A percentile compares a stretch with the other conserved stretches of the same genome.
These are phyloP conservation scores for Mythimna impura DNA, from an alignment of 2,888 invertebrate genomes.

Conservation along the genomic window DNA sequence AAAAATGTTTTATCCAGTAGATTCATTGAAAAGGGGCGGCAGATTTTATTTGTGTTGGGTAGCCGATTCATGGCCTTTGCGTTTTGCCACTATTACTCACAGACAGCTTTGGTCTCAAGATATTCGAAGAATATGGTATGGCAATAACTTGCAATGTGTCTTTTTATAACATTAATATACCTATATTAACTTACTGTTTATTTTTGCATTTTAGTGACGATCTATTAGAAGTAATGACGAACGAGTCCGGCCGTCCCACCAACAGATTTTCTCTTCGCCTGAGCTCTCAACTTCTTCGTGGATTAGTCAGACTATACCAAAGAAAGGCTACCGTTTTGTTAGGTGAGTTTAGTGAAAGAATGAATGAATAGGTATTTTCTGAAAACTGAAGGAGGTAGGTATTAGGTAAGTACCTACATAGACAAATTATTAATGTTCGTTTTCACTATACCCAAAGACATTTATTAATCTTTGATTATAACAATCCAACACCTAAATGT, in stretches of 20 bases:
- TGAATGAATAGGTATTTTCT: background rate
- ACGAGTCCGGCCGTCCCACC: constrained; percentile 82
- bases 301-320: constrained; percentile 82
- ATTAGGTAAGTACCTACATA: no score
- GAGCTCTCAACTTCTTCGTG: constrained; percentile 84
- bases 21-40: constrained; percentile 82
- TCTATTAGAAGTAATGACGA: constrained; percentile 79
- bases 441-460: no score
- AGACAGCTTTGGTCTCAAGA: constrained; percentile 84
- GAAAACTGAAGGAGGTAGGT: background rate
- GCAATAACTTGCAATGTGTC: constrained; percentile 5
- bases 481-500: no score
- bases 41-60: constrained; percentile 87
- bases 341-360: constrained; percentile 68
- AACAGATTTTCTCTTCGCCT: constrained; percentile 84
- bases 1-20: constrained; percentile 85
- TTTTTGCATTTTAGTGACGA: constrained; percentile 75
- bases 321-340: constrained; percentile 79
- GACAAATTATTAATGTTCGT: no score
- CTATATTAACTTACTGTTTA: background rate
- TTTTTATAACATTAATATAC: background rate
- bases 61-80: constrained; percentile 86
- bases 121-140: constrained; percentile 83
- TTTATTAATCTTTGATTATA: no score
- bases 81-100: constrained; percentile 82